Evolutionary conservation across 2,113 vertebrate genomes (phyloP).

Genomic region (Neodontobutis hainanensis): DNA sequence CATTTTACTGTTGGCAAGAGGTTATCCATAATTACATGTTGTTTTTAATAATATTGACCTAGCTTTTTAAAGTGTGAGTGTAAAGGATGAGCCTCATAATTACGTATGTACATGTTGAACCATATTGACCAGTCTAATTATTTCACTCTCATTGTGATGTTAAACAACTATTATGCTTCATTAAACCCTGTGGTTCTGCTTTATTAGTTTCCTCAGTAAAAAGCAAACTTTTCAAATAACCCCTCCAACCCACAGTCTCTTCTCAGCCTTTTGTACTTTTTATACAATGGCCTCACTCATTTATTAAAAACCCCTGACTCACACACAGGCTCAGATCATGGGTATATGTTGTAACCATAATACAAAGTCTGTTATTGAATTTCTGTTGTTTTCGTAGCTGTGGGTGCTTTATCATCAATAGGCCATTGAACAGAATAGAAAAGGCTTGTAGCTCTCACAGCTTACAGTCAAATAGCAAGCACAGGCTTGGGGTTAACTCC

Average conservation of each 20-base stretch:
- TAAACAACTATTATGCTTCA: conserved; percentile 5
- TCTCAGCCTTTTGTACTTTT: conserved; percentile 20
- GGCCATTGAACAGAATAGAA: conserved; percentile 7
- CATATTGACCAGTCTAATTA: neutral
- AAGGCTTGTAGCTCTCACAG: conserved; percentile 5
- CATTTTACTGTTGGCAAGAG: neutral
- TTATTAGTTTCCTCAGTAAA: conserved; percentile 1
- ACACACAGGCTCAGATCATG: conserved; percentile 18
- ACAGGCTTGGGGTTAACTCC: neutral
- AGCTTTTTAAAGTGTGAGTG: too few species aligned
- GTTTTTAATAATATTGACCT: too few species aligned
- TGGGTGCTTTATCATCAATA: conserved; percentile 10
- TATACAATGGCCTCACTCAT: conserved; percentile 37
- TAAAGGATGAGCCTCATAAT: neutral
- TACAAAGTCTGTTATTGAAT: neutral
- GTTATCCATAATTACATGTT: too few species aligned
- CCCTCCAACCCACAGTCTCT: conserved; percentile 5
- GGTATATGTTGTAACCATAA: conserved; percentile 14
- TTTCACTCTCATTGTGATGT: neutral
- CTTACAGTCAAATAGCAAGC: neutral
- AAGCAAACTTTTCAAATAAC: conserved; percentile 11
- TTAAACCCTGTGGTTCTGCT: conserved; percentile 16
- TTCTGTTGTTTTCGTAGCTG: neutral
- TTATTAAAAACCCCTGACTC: conserved; percentile 26
- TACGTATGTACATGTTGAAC: neutral